A percentile compares a stretch with the other conserved stretches of the same genome.
These are phyloP conservation scores for Archips crataeganus DNA, from an alignment of 2,888 invertebrate species.

Conservation along the genomic window DNA sequence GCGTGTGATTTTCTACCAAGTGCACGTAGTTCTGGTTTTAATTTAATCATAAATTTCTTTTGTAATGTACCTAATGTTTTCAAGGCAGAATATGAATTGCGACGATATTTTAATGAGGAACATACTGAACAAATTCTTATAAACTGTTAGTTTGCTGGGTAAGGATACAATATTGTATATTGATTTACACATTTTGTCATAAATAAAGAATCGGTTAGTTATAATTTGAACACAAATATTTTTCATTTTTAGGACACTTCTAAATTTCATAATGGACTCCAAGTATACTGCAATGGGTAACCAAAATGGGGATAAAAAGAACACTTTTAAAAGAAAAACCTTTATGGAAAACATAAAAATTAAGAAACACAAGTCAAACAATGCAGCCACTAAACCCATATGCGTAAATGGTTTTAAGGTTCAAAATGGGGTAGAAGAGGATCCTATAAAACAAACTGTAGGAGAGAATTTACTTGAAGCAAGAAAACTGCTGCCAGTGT, in stretches of 20 bases:
- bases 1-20: background rate
- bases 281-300: slow-evolving; percentile 70
- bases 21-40: background rate
- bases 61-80: background rate
- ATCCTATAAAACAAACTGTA: slow-evolving; percentile 45
- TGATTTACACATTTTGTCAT: background rate
- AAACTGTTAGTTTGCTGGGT: background rate
- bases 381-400: slow-evolving; percentile 44
- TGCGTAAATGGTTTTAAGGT: slow-evolving; percentile 50
- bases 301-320: slow-evolving; percentile 53
- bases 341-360: slow-evolving; percentile 55
- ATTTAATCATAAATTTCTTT: background rate
- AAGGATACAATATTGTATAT: background rate
- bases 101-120: background rate
- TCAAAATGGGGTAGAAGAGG: slow-evolving; percentile 46
- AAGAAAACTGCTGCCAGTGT: slow-evolving; percentile 84
- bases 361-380: slow-evolving; percentile 63
- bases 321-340: slow-evolving; percentile 60
- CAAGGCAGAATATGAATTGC: background rate
- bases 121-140: background rate
- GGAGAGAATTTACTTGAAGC: slow-evolving; percentile 68
- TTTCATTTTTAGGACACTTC: background rate
- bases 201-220: background rate
- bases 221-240: background rate
- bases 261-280: slow-evolving; percentile 68